Evolutionary conservation across 1,140 invertebrate species (phyloP).

Genomic region (Diorhabda sublineata): DNA sequence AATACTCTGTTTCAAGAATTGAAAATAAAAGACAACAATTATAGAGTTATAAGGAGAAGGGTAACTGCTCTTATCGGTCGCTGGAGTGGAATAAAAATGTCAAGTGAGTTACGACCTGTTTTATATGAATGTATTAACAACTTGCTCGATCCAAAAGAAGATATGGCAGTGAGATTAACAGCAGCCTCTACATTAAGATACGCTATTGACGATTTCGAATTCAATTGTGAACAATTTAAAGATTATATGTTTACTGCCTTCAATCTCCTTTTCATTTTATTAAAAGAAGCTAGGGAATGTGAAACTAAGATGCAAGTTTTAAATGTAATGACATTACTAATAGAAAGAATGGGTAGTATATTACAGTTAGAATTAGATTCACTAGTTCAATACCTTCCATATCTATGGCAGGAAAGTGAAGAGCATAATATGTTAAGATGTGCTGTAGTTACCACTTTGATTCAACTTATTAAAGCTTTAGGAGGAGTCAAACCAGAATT

Average conservation of each 20-base stretch:
- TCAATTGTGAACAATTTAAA: slow-evolving; percentile 78
- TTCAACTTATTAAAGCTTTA: slow-evolving; percentile 68
- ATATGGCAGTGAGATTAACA: slow-evolving; percentile 80
- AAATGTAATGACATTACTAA: slow-evolving; percentile 83
- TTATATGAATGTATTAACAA: slow-evolving; percentile 76
- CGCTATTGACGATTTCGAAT: slow-evolving; percentile 89
- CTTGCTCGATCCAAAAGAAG: slow-evolving; percentile 66
- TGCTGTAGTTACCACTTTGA: slow-evolving; percentile 82
- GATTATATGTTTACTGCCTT: slow-evolving; percentile 77
- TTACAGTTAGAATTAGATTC: slow-evolving; percentile 68
- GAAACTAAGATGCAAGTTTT: slow-evolving; percentile 94
- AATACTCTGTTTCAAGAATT: slow-evolving; percentile 77
- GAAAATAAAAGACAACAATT: slow-evolving; percentile 76
- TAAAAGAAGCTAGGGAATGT: slow-evolving; percentile 86
- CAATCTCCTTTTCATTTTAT: slow-evolving; percentile 72
- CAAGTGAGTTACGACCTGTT: slow-evolving; percentile 68
- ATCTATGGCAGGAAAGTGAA: slow-evolving; percentile 82
- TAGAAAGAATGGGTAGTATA: slow-evolving; percentile 75
- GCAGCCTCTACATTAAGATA: slow-evolving; percentile 69
- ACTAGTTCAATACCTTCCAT: slow-evolving; percentile 77
- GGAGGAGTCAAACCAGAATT: slow-evolving; percentile 57
- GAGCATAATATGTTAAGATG: slow-evolving; percentile 88
- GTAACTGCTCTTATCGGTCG: slow-evolving; percentile 81
- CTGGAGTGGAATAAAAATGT: slow-evolving; percentile 85
- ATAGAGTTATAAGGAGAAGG: slow-evolving; percentile 80